These are phyloP conservation scores for Erynnis tages DNA, from an alignment of 2,888 invertebrate genomes.

Conservation along the genomic window DNA sequence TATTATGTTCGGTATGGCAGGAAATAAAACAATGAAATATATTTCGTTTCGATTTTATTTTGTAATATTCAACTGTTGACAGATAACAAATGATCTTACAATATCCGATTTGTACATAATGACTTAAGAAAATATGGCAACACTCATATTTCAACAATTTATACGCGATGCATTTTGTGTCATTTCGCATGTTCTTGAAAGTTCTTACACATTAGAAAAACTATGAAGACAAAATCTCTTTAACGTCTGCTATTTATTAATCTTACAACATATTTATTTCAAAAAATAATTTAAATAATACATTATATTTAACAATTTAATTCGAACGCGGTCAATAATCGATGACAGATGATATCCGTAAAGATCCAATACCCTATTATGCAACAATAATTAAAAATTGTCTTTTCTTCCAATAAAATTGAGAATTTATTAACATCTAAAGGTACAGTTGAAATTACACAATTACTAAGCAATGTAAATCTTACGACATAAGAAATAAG, in stretches of 20 bases:
- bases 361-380: conserved; percentile 40
- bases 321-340: conserved; percentile 39
- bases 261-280: conserved; percentile 30
- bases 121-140: conserved; percentile 82
- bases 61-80: conserved; percentile 81
- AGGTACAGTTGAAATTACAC: conserved; percentile 48
- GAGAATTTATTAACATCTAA: conserved; percentile 46
- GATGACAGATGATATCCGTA: conserved; percentile 39
- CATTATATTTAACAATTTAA: conserved; percentile 41
- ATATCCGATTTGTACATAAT: conserved; percentile 81
- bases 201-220: conserved; percentile 8
- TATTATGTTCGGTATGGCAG: background rate
- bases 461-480: conserved; percentile 44
- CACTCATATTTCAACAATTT: conserved; percentile 79
- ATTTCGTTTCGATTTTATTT: conserved; percentile 75
- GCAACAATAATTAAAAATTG: conserved; percentile 50
- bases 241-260: conserved; percentile 19
- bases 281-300: conserved; percentile 39
- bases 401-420: conserved; percentile 51
- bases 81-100: conserved; percentile 81
- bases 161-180: conserved; percentile 55
- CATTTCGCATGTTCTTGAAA: conserved; percentile 31
- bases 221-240: conserved; percentile 28
- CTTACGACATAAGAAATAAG: conserved; percentile 42
- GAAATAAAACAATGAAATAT: conserved; percentile 44